Percentiles rank a stretch among this genome's conserved stretches.
These are phyloP conservation scores for Entosphenus tridentatus DNA, from an alignment of 2,113 vertebrate species.

Conservation along the genomic window DNA sequence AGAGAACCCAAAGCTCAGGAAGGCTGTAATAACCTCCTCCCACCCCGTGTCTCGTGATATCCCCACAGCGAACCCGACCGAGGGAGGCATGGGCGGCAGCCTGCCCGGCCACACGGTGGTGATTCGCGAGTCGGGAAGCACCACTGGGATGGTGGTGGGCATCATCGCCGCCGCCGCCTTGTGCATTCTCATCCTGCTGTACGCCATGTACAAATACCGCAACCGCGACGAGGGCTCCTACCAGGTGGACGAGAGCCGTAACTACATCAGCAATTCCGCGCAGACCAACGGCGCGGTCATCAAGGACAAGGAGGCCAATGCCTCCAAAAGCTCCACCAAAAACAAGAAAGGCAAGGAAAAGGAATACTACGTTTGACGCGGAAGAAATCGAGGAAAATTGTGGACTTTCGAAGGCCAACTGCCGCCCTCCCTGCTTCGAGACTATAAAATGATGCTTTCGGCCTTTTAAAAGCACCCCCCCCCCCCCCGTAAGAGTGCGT, in stretches of 20 bases:
- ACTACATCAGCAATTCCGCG: slow-evolving; percentile 99
- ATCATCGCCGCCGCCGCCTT: slow-evolving; percentile 80
- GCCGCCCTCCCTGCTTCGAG: background rate
- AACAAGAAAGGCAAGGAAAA: slow-evolving; percentile 99
- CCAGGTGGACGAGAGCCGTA: slow-evolving; percentile 90
- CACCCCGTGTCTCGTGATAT: slow-evolving; percentile 15
- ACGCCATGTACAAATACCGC: slow-evolving; percentile 98
- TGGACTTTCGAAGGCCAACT: background rate
- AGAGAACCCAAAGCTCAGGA: background rate
- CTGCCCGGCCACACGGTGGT: slow-evolving; percentile 57
- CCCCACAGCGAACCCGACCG: slow-evolving; percentile 62
- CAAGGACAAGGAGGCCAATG: slow-evolving; percentile 80
- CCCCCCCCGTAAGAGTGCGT: background rate
- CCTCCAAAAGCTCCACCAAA: slow-evolving; percentile 65
- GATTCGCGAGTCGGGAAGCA: slow-evolving; percentile 83
- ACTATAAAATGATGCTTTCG: slow-evolving; percentile 3
- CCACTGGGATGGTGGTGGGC: slow-evolving; percentile 91
- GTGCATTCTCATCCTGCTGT: slow-evolving; percentile 94
- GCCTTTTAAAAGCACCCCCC: background rate
- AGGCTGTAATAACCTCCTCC: background rate
- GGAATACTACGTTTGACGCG: slow-evolving; percentile 96
- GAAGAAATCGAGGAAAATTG: background rate
- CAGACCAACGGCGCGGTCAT: slow-evolving; percentile 87
- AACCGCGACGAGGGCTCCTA: slow-evolving; percentile 93
- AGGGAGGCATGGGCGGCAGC: slow-evolving; percentile 36